These are phyloP conservation scores for Chloroclysta siterata DNA, from an alignment of 2,888 invertebrate genomes.

Conservation along the genomic window DNA sequence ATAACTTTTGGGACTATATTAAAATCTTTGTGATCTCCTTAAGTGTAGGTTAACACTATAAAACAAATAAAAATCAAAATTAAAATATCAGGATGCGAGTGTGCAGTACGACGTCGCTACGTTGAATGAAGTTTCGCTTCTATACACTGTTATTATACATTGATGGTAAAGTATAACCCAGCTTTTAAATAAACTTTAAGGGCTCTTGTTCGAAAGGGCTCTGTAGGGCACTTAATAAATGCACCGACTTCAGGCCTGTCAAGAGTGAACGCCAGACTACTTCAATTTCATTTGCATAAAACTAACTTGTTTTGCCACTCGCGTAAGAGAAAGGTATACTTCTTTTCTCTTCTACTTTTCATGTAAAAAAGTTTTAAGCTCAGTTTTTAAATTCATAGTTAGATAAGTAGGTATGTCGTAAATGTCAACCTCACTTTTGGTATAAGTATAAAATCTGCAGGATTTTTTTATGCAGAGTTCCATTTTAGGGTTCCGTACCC, in stretches of 20 bases:
- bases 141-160: background rate
- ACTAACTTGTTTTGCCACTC: slow-evolving; percentile 4
- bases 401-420: too few relatives aligned
- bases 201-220: slow-evolving; percentile 12
- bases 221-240: slow-evolving; percentile 11
- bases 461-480: too few relatives aligned
- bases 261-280: slow-evolving; percentile 18
- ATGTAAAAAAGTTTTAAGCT: background rate
- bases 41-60: too few relatives aligned
- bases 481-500: too few relatives aligned
- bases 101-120: background rate
- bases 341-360: background rate
- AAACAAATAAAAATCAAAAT: too few relatives aligned
- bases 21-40: too few relatives aligned
- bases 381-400: background rate
- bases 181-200: slow-evolving; percentile 5
- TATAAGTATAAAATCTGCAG: too few relatives aligned
- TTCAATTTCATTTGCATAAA: slow-evolving; percentile 16
- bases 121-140: background rate
- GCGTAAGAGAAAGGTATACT: background rate
- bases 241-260: slow-evolving; percentile 1
- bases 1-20: too few relatives aligned
- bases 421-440: too few relatives aligned
- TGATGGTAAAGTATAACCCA: background rate
- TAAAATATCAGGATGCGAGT: too few relatives aligned